These are phyloP conservation scores for Macrotrachela quadricornifera DNA, from an alignment of 1,140 invertebrate genomes.

Conservation along the genomic window DNA sequence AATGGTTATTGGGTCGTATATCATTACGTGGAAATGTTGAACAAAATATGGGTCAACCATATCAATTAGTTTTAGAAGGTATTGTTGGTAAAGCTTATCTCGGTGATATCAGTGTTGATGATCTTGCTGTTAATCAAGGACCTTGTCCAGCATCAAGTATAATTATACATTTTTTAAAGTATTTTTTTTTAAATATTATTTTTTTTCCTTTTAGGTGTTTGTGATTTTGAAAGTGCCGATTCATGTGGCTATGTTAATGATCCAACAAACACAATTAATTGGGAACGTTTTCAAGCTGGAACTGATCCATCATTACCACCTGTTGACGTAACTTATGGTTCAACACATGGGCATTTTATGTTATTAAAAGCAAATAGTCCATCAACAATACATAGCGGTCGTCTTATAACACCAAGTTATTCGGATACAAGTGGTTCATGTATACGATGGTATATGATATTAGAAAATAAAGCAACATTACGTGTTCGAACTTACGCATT, in stretches of 20 bases:
- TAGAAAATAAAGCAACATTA: background rate
- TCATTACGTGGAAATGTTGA: slow-evolving; percentile 15
- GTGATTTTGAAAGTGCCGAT: background rate
- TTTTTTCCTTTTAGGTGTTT: background rate
- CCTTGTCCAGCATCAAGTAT: slow-evolving; percentile 12
- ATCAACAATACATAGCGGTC: background rate
- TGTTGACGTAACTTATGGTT: background rate
- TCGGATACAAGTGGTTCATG: background rate
- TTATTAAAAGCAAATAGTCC: background rate
- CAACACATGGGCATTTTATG: slow-evolving; percentile 2
- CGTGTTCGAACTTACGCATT: slow-evolving; percentile 5
- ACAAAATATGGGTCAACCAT: slow-evolving; percentile 10
- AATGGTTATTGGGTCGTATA: slow-evolving; percentile 3
- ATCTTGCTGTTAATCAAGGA: slow-evolving; percentile 15
- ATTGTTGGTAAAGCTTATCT: slow-evolving; percentile 10
- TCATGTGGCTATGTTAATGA: background rate
- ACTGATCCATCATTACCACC: too few species aligned
- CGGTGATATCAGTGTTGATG: slow-evolving; percentile 20
- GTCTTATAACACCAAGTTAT: slow-evolving; percentile 1
- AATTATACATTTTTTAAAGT: background rate
- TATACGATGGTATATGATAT: background rate
- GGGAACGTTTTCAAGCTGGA: background rate
- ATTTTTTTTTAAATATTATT: background rate
- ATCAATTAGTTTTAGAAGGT: slow-evolving; percentile 11
- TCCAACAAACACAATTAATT: background rate